Percentiles rank a stretch among this genome's conserved stretches.
Conservation (phyloP, 2,113 vertebrate species). For the Trichomycterus rosablanca region DNA sequence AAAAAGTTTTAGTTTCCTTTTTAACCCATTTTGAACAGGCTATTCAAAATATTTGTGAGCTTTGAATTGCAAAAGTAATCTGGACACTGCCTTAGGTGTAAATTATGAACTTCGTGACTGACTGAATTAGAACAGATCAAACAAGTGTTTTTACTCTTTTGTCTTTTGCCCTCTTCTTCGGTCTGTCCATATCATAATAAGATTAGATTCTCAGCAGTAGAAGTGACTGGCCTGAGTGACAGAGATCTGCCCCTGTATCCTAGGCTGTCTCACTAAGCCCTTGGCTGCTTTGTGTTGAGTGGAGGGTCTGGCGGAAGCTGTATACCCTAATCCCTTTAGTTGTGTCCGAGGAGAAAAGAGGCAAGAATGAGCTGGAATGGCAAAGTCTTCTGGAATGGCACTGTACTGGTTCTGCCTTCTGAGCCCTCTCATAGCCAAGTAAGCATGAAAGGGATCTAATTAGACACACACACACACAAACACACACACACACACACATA, state of each 20-base stretch:
- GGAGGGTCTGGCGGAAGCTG: slow-evolving; percentile 94
- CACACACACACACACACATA: no score
- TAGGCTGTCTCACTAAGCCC: slow-evolving; percentile 90
- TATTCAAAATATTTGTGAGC: no score
- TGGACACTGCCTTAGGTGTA: slow-evolving; percentile 5
- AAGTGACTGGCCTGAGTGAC: slow-evolving; percentile 84
- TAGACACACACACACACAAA: slow-evolving; percentile 51
- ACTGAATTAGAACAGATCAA: no score
- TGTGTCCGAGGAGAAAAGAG: slow-evolving; percentile 89
- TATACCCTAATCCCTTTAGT: slow-evolving; percentile 98
- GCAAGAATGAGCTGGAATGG: slow-evolving; percentile 66
- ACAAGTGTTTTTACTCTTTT: no score
- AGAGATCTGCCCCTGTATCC: slow-evolving; percentile 96
- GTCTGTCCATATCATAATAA: slow-evolving; percentile 85
- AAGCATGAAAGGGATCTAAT: slow-evolving; percentile 70
- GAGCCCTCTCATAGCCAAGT: slow-evolving; percentile 67
- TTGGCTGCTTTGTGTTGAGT: slow-evolving; percentile 81
- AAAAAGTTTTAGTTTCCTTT: no score
- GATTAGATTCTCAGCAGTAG: slow-evolving; percentile 88
- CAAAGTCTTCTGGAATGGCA: slow-evolving; percentile 69
- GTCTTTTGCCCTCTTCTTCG: no score
- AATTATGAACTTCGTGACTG: slow-evolving; percentile 22
- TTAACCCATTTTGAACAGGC: no score
- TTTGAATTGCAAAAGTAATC: no score
- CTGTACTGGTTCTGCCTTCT: slow-evolving; percentile 55